Base-by-base conservation (phyloP, 2,888 invertebrate species). In the Galerucella nymphaeae region DNA sequence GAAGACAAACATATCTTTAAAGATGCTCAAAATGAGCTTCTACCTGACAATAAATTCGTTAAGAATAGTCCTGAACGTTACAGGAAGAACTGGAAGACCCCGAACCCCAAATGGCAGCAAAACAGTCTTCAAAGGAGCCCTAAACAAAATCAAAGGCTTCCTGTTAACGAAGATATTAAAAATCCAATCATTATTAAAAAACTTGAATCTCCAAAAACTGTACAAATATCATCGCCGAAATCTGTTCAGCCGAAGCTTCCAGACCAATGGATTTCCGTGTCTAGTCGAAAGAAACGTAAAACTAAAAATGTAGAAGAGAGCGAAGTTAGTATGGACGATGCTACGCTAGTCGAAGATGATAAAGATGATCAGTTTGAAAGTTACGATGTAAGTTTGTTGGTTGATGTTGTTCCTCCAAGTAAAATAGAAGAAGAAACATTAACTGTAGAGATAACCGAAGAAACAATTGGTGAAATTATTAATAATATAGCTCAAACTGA, bases 241-340 rank as follows among this genome's bases (percentile, higher is more conserved):
- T 16, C n/a, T 30, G 20, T 23, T n/a, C 53, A 16, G 13, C 42
- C 53, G 6, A 75, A 77, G 62, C 62, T 68, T 68, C 74, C 79
- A 23, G 82, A 81, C 70, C 83, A 85, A 76, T 87, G 87, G 87
- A 86, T 87, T 53, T 82, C 86, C 0, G 87, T 87, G 5, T 84
- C 85, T 5, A 86, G 77, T 71, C 80, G 84, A 50, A 87, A 87
- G 77, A 86, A 86, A 72, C 81, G 86, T 18, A 86, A 85, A 74
- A 84, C 83, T 72, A 83, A 83, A 70, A 80, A 75, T 20, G 61
- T 77, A 0, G 82, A 83, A 66, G 84, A 83, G 67, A 77, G 59
- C 13, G 78, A 80, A 20, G 68, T 61, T 9, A 30, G 62, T 3
- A 42, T 71, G 11, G 75, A 71, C 16, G 65, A 75, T 55, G n/a